Percentiles rank a stretch among this genome's conserved stretches.
Evolutionary conservation across 2,113 vertebrate species (phyloP).

Genomic region (Colossoma macropomum): DNA sequence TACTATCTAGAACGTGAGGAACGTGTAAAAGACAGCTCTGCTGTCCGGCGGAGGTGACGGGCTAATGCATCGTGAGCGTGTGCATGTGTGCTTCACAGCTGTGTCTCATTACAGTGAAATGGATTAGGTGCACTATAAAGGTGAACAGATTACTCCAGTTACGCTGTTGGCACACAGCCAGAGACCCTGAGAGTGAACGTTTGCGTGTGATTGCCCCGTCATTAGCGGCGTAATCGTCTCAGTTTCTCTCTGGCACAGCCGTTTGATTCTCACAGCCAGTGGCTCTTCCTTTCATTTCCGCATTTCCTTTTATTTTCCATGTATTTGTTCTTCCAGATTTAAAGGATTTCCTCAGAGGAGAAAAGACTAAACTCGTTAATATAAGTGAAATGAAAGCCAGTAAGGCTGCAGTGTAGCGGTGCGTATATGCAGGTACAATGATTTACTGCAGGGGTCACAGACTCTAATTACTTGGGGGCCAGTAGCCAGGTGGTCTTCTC

Average conservation of each 20-base stretch:
- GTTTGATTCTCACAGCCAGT: background rate
- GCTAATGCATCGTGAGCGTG: slow-evolving; percentile 27
- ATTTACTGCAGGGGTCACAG: too few relatives aligned
- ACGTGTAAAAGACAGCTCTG: too few relatives aligned
- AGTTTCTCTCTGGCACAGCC: background rate
- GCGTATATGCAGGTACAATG: too few relatives aligned
- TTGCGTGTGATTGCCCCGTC: slow-evolving; percentile 5
- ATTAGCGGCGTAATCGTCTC: slow-evolving; percentile 11
- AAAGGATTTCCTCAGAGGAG: background rate
- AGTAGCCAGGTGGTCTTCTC: too few relatives aligned
- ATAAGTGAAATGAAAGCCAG: background rate
- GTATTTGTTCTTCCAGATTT: background rate
- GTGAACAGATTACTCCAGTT: slow-evolving; percentile 56
- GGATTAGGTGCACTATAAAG: slow-evolving; percentile 35
- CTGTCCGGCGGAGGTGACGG: background rate
- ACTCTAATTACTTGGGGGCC: too few relatives aligned
- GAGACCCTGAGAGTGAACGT: background rate
- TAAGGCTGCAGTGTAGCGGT: too few relatives aligned
- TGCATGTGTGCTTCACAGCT: slow-evolving; percentile 17
- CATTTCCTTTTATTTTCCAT: background rate
- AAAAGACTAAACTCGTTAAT: background rate
- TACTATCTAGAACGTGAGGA: too few relatives aligned
- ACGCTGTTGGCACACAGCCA: slow-evolving; percentile 55
- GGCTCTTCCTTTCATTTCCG: background rate
- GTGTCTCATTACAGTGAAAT: slow-evolving; percentile 52